These are phyloP conservation scores for Zaprionus bogoriensis DNA, from an alignment of 2,888 invertebrate genomes.

Conservation along the genomic window DNA sequence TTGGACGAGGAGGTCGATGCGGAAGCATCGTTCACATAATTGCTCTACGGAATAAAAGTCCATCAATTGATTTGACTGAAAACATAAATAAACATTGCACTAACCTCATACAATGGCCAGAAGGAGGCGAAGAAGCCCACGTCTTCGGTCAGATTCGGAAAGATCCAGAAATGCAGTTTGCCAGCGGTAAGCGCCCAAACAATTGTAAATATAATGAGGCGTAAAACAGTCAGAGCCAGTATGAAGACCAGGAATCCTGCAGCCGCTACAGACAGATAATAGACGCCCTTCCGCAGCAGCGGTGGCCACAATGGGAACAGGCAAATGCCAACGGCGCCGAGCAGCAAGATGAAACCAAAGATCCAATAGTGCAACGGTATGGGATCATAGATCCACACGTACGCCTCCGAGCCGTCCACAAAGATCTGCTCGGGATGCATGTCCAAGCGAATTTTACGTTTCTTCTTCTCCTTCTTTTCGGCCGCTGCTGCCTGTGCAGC, in stretches of 20 bases:
- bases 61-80: not conserved
- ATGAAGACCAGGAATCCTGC: conserved; percentile 97
- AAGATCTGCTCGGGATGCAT: conserved; percentile 98
- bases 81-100: too few species aligned
- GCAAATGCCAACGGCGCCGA: conserved; percentile 97
- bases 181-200: conserved; percentile 95
- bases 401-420: conserved; percentile 96
- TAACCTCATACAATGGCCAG: conserved; percentile 96
- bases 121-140: conserved; percentile 99
- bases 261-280: conserved; percentile 97
- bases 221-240: conserved; percentile 93
- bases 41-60: conserved; percentile 84
- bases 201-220: conserved; percentile 94
- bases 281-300: conserved; percentile 95
- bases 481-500: conserved; percentile 47
- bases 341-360: conserved; percentile 93
- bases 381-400: conserved; percentile 99
- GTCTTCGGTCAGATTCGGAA: conserved; percentile 99
- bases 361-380: conserved; percentile 97
- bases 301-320: conserved; percentile 99
- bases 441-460: conserved; percentile 96
- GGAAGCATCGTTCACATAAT: conserved; percentile 87
- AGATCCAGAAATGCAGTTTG: conserved; percentile 97
- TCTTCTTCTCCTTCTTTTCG: conserved; percentile 85
- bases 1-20: conserved; percentile 83